Base-by-base conservation (phyloP, 1,140 invertebrate genomes). In the Neoseiulus cucumeris region DNA sequence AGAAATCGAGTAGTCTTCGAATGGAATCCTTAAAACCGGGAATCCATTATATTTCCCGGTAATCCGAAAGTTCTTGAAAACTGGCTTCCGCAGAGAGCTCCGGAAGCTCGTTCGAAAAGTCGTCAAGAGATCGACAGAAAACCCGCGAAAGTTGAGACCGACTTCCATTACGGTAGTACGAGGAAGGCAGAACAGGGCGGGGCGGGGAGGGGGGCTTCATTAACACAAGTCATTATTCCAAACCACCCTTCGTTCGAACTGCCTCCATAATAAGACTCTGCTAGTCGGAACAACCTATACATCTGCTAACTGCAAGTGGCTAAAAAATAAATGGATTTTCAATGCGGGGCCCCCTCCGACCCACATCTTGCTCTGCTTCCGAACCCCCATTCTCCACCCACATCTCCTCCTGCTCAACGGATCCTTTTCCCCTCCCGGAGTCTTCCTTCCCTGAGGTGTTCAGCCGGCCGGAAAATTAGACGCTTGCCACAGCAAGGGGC, bases 281-380 rank as follows among this genome's bases (percentile, higher is more conserved):
- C 51, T 59, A 17, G 25, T 47, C 25, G 25, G 25, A 25, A 59
- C 33, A 59, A 33, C 25, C 14, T 59, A 59, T 59, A 59, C 51
- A 33, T 59, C 51, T 59, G 51, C 51, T 59, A 59, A 59, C 51
- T 29, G 51, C 51, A 59, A 59, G 51, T 59, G 51, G 51, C 51
- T 59, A 59, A 59, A 59, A 59, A 59, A 59, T 59, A 59, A 59
- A 59, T 59, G 51, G 51, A 59, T 59, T 59, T 59, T 59, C 51
- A 59, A 59, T 59, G 51, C 51, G 51, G 51, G 14, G 25, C 33
- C 51, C 51, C 51, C 22, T 59, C 33, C 14, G 14, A 59, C 51
- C 51, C 51, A 25, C 51, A 20, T 39, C 33, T 59, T 59, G 51
- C 51, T 59, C 51, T 6, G 45, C 45, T 59, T 25, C 25, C 9